phyloP scores from a whole-genome alignment of 92 coral and sea anemone genomes.

The Muricea muricata region DNA sequence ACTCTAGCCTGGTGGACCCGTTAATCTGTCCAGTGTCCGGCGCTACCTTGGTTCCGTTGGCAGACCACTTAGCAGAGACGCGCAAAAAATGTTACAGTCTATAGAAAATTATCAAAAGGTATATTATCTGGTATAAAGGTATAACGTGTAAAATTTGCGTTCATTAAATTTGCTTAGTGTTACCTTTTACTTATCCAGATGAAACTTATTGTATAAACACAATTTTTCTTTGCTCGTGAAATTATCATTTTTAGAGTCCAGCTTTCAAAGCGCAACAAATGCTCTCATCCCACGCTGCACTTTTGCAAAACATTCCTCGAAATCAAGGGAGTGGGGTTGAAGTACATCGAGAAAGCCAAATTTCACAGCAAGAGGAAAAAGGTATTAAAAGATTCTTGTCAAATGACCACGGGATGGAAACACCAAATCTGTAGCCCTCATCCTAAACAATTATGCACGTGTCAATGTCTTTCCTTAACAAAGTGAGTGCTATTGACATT shows the following conservation, averaged over 20 bases:
- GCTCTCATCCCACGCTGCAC: slow-evolving; percentile 30
- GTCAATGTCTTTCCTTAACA: too few species aligned
- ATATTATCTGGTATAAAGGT: not conserved
- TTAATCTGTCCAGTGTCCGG: slow-evolving; percentile 80
- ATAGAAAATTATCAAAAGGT: slow-evolving; percentile 94
- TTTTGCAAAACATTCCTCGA: not conserved
- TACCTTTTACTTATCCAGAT: too few species aligned
- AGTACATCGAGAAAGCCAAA: slow-evolving; percentile 72
- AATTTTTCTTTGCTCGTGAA: not conserved
- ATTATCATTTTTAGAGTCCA: slow-evolving; percentile 11
- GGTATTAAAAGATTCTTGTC: slow-evolving; percentile 58
- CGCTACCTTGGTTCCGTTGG: slow-evolving; percentile 85
- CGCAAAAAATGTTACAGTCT: slow-evolving; percentile 81
- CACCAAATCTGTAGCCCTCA: not conserved
- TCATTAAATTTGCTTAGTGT: too few species aligned
- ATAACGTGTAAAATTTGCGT: too few species aligned
- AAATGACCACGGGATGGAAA: not conserved
- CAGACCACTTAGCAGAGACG: slow-evolving; percentile 85
- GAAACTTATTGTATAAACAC: too few species aligned
- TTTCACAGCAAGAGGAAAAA: slow-evolving; percentile 75
- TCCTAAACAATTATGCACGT: too few species aligned
- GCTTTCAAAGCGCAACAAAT: slow-evolving; percentile 41
- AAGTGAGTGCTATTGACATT: too few species aligned
- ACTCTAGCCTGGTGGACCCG: slow-evolving; percentile 50
- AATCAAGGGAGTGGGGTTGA: not conserved